phyloP scores from a whole-genome alignment of 2,888 invertebrate species.

The Shargacucullia verbasci region DNA sequence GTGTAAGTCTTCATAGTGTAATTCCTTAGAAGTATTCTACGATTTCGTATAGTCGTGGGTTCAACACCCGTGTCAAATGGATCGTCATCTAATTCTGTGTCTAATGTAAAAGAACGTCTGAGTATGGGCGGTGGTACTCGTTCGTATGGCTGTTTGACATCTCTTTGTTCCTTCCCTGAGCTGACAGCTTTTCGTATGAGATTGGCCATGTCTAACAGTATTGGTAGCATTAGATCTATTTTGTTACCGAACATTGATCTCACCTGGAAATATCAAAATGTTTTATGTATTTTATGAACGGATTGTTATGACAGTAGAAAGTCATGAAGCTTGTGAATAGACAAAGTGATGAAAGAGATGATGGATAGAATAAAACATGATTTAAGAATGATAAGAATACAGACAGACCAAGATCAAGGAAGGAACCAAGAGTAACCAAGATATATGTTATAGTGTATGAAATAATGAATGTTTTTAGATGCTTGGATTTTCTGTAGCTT shows the following conservation, averaged over 20 bases:
- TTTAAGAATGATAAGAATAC: not conserved
- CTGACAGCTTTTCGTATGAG: slow-evolving; percentile 87
- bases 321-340: too few species aligned
- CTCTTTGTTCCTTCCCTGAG: slow-evolving; percentile 75
- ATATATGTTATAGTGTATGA: not conserved
- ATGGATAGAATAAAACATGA: slow-evolving; percentile 9
- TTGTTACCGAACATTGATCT: slow-evolving; percentile 89
- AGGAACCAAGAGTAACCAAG: slow-evolving; percentile 38
- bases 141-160: slow-evolving; percentile 65
- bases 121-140: slow-evolving; percentile 73
- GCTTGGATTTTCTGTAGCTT: too few species aligned
- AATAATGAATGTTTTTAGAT: too few species aligned
- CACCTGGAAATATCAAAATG: slow-evolving; percentile 80
- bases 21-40: slow-evolving; percentile 69
- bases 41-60: slow-evolving; percentile 58
- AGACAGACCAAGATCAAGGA: slow-evolving; percentile 32
- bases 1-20: slow-evolving; percentile 56
- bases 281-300: slow-evolving; percentile 27
- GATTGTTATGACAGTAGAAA: not conserved
- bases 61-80: slow-evolving; percentile 71
- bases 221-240: slow-evolving; percentile 90
- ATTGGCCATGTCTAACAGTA: slow-evolving; percentile 91
- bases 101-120: slow-evolving; percentile 77
- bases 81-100: slow-evolving; percentile 71
- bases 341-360: slow-evolving; percentile 4